phyloP scores from a whole-genome alignment of 2,888 invertebrate genomes.

The Cinara cedri region DNA sequence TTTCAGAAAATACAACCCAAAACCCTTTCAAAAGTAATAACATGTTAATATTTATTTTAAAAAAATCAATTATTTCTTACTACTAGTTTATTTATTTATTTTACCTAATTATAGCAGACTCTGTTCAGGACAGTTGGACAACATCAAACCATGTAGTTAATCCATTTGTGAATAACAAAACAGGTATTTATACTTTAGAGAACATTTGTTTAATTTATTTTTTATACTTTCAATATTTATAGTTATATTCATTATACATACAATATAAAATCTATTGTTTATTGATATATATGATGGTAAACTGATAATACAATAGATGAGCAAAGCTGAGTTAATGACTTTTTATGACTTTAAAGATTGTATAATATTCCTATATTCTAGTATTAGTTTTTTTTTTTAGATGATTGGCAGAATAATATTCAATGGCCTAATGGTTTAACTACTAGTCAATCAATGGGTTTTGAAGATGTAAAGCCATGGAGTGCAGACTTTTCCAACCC shows the following conservation, averaged over 20 bases:
- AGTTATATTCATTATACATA: not conserved
- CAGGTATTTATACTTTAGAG: slow-evolving; percentile 25
- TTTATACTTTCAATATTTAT: not conserved
- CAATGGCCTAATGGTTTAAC: slow-evolving; percentile 56
- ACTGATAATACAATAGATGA: no score
- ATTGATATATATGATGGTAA: no score
- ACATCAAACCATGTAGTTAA: slow-evolving; percentile 32
- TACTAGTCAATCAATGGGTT: slow-evolving; percentile 45
- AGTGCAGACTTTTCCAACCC: slow-evolving; percentile 57
- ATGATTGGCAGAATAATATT: slow-evolving; percentile 56
- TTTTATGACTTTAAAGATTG: not conserved
- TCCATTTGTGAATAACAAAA: slow-evolving; percentile 27
- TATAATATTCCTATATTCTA: not conserved
- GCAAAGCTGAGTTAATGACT: no score
- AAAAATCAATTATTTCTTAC: not conserved
- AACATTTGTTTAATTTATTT: not conserved
- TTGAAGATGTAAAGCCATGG: slow-evolving; percentile 51
- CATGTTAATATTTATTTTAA: not conserved
- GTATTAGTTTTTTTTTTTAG: slow-evolving; percentile 34
- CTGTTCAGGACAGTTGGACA: slow-evolving; percentile 28
- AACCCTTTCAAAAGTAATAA: slow-evolving; percentile 51
- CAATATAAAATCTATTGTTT: not conserved
- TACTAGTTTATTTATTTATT: not conserved
- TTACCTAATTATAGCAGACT: slow-evolving; percentile 1
- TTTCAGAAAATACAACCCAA: slow-evolving; percentile 37